Evolutionary conservation across 2,113 vertebrate genomes (phyloP).

Genomic region (Halichoeres trimaculatus): DNA sequence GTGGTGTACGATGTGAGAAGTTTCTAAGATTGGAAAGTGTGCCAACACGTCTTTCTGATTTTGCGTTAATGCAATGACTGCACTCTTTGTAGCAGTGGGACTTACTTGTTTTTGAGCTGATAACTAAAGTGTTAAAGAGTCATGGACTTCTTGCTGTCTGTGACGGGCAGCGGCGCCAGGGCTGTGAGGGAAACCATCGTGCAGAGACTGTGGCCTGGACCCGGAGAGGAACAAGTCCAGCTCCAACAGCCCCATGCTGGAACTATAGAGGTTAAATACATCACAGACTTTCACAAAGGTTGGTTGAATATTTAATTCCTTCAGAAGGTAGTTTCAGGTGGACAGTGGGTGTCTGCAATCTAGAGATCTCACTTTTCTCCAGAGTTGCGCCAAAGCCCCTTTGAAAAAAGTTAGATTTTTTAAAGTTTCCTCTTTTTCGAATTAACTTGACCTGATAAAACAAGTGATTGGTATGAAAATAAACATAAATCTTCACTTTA

Average conservation of each 20-base stretch:
- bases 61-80: not conserved
- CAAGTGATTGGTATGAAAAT: not conserved
- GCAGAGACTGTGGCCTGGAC: constrained; percentile 75
- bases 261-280: constrained; percentile 4
- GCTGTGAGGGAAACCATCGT: constrained; percentile 78
- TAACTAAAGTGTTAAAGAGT: not conserved
- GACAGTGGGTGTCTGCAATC: no score
- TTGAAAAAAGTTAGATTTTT: constrained; percentile 9
- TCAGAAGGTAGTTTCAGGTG: not conserved
- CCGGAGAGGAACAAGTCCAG: constrained; percentile 47
- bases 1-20: not conserved
- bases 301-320: constrained; percentile 12
- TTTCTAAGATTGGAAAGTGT: not conserved
- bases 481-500: not conserved
- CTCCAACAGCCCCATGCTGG: not conserved
- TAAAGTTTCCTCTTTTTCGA: not conserved
- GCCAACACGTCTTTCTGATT: not conserved
- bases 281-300: constrained; percentile 47
- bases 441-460: rapidly evolving
- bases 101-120: not conserved
- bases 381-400: not conserved
- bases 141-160: constrained; percentile 81
- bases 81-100: not conserved
- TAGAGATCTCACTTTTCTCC: not conserved
- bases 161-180: constrained; percentile 75